These are phyloP conservation scores for Microcebus ravelobensis DNA, from an alignment of 2,113 vertebrate species.

Conservation along the genomic window DNA sequence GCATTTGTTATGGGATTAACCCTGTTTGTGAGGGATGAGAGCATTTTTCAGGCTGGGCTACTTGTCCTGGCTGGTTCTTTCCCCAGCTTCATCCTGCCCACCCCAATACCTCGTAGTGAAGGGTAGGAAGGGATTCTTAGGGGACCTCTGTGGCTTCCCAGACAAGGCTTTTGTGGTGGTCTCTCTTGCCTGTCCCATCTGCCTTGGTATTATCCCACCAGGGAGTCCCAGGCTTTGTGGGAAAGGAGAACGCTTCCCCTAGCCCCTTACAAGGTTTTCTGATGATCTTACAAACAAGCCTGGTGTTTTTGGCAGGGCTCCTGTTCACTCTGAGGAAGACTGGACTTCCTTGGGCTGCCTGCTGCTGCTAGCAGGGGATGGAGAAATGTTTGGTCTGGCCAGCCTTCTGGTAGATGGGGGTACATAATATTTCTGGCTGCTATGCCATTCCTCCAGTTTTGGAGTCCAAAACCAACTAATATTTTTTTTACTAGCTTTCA, in stretches of 20 bases:
- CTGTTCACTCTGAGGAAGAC: neutral
- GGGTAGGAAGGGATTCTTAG: neutral
- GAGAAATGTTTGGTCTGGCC: neutral
- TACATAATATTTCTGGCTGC: neutral
- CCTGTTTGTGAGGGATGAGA: neutral
- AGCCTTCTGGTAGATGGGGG: neutral
- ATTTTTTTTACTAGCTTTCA: neutral
- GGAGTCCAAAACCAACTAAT: neutral
- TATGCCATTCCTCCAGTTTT: neutral
- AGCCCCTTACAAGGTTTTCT: neutral
- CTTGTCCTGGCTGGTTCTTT: neutral
- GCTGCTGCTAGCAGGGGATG: neutral
- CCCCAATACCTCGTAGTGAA: accelerated
- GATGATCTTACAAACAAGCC: neutral
- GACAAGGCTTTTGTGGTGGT: neutral
- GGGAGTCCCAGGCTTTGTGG: neutral
- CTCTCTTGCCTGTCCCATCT: neutral
- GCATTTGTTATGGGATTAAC: neutral
- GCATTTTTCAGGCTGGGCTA: neutral
- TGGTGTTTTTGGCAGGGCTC: neutral
- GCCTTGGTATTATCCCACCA: neutral
- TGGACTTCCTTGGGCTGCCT: neutral
- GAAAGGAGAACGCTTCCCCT: neutral
- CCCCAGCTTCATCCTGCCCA: neutral
- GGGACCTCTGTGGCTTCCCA: accelerated